Percentiles rank a stretch among this genome's conserved stretches.
phyloP scores from a whole-genome alignment of 2,797 vertebrate species.

The Sciurus carolinensis region DNA sequence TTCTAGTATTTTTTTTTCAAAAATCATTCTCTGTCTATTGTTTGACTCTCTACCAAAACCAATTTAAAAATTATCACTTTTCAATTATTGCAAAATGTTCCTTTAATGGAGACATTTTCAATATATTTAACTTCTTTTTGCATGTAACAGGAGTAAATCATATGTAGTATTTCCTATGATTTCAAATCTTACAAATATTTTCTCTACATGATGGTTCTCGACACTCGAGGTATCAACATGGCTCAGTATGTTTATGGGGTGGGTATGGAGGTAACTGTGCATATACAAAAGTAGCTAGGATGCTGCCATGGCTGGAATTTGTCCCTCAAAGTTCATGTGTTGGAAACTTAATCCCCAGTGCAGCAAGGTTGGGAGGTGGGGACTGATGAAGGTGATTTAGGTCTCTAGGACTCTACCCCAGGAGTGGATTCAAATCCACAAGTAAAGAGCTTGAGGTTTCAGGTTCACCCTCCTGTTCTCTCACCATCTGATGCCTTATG shows the following conservation, averaged over 20 bases:
- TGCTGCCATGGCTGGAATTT: not conserved
- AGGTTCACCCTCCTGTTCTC: not conserved
- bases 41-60: slow-evolving; percentile 14
- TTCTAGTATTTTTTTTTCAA: slow-evolving; percentile 30
- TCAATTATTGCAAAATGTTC: not conserved
- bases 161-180: not conserved
- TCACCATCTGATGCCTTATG: not conserved
- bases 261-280: rapidly evolving
- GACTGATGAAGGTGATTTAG: too few species aligned
- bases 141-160: not conserved
- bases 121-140: not conserved
- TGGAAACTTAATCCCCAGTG: not conserved
- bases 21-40: not conserved
- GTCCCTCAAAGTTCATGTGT: not conserved
- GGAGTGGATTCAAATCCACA: too few species aligned
- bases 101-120: not conserved
- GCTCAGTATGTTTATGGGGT: not conserved
- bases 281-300: not conserved
- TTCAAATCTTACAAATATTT: not conserved
- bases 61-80: slow-evolving; percentile 31
- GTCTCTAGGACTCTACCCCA: not conserved
- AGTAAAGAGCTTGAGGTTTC: not conserved
- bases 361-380: not conserved
- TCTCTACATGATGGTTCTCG: not conserved
- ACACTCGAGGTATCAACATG: not conserved